These are phyloP conservation scores for Peromyscus leucopus DNA, from an alignment of 2,113 vertebrate genomes.

Conservation along the genomic window DNA sequence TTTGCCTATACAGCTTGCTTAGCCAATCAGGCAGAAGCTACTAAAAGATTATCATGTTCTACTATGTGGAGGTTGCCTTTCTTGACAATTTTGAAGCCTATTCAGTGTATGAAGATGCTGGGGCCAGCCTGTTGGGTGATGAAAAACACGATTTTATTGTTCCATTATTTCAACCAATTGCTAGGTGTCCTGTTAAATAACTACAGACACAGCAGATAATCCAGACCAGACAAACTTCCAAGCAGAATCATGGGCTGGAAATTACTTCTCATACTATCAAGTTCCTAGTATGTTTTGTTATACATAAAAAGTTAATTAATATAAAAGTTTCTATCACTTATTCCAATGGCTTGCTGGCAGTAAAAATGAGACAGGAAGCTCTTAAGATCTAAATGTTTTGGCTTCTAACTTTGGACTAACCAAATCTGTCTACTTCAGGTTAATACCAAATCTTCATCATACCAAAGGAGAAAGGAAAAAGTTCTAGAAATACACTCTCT, in stretches of 20 bases:
- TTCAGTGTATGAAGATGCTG: not conserved
- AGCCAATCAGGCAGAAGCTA: not conserved
- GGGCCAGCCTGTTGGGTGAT: not conserved
- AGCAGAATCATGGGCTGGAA: not conserved
- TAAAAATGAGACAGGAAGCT: not conserved
- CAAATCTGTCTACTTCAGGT: not conserved
- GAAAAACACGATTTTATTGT: not conserved
- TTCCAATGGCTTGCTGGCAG: not conserved
- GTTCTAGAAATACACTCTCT: not conserved
- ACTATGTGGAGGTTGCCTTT: not conserved
- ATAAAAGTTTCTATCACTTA: conserved; percentile 45
- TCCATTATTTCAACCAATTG: not conserved
- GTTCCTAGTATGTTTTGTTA: not conserved
- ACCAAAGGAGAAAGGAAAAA: conserved; percentile 23
- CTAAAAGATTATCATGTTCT: not conserved
- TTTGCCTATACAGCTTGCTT: not conserved
- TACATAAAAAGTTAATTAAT: not conserved
- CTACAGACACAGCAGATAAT: not conserved
- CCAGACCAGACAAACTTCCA: not conserved
- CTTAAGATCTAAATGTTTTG: not conserved
- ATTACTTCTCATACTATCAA: not conserved
- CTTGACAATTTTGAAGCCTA: conserved; percentile 27
- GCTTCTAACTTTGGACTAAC: not conserved
- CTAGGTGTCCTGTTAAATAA: not conserved
- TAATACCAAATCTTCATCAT: conserved; percentile 10